Base-by-base conservation (phyloP, 2,888 invertebrate genomes). In the Harmothoe impar region DNA sequence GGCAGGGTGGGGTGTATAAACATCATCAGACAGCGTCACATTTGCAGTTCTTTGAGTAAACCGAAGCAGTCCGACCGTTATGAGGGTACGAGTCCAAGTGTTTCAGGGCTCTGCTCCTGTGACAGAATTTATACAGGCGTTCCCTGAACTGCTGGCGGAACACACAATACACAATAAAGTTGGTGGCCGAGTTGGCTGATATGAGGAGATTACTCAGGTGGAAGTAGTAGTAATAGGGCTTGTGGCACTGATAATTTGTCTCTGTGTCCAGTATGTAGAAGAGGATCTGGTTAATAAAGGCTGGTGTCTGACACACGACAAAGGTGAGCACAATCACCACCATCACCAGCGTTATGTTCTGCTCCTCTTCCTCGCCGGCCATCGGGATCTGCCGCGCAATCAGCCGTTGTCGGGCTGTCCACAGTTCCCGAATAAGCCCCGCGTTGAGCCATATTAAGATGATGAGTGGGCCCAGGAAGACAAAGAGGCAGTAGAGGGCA, bases 321-420 rank as follows among this genome's bases (percentile, higher is more conserved):
- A 93, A 93, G 31, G 92, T 89, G 25, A 93, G 90, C 78, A 93
- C 89, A 91, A 93, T 93, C 90, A 92, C 91, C 25, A 93, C 90
- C 93, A 93, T 93, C 43, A 93, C 93, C 56, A 91, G 72, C 0
- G 93, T 93, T 35, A 93, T 89, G 90, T 92, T 93, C 31, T 92
- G 85, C 77, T 91, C 91, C 51, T 93, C 92, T 54, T 92, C 92
- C 78, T 90, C 91, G 56, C 90, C 91, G 43, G 89, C 89, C 25
- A 91, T 81, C 25, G 91, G 89, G 33, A 92, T 81, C 89, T 92
- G 91, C 0, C 92, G 90, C 81, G 90, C 62, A 31, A 92, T 86
- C 20, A 91, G 72, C n/a, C 93, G 91, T n/a, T 90, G 86, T 15
- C 92, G 89, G 12, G 92, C 91, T n/a, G 33, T 51, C 89, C 89